Evolutionary conservation across 2,797 vertebrate species (phyloP).

Genomic region (Pseudochaenichthys georgianus): DNA sequence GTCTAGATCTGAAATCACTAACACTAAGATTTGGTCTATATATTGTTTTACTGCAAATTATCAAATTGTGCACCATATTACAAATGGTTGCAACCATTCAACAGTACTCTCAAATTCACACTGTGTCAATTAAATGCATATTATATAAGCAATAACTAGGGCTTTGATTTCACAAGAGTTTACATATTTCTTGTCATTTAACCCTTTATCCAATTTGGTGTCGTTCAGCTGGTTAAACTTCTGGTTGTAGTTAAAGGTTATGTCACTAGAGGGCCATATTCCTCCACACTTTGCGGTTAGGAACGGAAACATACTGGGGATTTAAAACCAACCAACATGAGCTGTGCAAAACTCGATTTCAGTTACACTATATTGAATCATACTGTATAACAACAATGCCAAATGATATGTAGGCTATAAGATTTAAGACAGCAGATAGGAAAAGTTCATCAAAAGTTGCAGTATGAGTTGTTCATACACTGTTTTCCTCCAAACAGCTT

Average conservation of each 20-base stretch:
- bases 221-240: background rate
- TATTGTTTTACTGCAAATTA: background rate
- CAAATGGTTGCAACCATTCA: background rate
- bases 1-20: background rate
- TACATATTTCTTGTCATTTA: background rate
- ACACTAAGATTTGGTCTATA: background rate
- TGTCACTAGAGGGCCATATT: slow-evolving; percentile 72
- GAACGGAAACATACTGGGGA: background rate
- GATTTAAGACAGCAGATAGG: background rate
- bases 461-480: background rate
- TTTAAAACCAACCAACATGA: slow-evolving; percentile 2
- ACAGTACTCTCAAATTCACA: background rate
- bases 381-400: background rate
- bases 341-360: background rate
- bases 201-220: background rate
- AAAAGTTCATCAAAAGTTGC: background rate
- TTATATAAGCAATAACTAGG: background rate
- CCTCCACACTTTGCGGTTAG: slow-evolving; percentile 60
- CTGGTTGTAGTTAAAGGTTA: slow-evolving; percentile 33
- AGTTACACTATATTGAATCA: background rate
- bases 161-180: background rate
- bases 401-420: background rate
- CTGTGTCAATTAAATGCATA: background rate
- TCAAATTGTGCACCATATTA: background rate
- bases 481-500: background rate